phyloP scores from a whole-genome alignment of 2,797 vertebrate genomes.

The Halcyon leucocephala region DNA sequence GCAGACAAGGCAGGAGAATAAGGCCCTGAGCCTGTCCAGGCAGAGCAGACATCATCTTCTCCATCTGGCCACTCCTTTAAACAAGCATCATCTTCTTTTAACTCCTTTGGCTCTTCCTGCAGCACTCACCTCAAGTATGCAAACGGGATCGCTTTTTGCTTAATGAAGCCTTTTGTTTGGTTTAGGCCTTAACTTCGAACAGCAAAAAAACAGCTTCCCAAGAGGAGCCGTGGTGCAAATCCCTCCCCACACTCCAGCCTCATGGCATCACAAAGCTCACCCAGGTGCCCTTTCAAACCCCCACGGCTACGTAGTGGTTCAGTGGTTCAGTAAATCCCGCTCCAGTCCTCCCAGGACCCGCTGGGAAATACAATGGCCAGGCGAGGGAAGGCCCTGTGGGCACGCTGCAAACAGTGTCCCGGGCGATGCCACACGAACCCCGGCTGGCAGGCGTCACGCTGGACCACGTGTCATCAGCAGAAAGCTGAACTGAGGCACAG shows the following conservation, averaged over 20 bases:
- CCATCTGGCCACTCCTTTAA: constrained; percentile 36
- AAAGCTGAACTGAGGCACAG: neutral
- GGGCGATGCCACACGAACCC: accelerated
- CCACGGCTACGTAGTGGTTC: accelerated
- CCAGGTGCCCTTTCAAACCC: accelerated
- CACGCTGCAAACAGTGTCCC: accelerated
- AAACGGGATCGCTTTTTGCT: neutral
- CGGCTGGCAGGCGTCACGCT: accelerated
- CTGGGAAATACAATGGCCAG: neutral
- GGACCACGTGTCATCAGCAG: neutral
- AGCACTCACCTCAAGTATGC: neutral
- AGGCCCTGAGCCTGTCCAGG: constrained; percentile 40
- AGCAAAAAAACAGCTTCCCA: neutral
- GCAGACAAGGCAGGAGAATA: neutral
- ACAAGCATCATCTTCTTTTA: neutral
- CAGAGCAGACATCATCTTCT: constrained; percentile 14
- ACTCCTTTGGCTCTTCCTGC: constrained; percentile 10
- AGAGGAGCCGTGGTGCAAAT: neutral
- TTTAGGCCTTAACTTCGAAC: neutral
- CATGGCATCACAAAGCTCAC: neutral
- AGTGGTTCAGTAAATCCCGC: neutral
- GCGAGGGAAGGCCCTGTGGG: accelerated
- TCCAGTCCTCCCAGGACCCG: accelerated
- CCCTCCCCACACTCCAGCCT: neutral
- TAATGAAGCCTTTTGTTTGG: neutral